Evolutionary conservation across 1,140 invertebrate genomes (phyloP).

Genomic region (Leptinotarsa texana): DNA sequence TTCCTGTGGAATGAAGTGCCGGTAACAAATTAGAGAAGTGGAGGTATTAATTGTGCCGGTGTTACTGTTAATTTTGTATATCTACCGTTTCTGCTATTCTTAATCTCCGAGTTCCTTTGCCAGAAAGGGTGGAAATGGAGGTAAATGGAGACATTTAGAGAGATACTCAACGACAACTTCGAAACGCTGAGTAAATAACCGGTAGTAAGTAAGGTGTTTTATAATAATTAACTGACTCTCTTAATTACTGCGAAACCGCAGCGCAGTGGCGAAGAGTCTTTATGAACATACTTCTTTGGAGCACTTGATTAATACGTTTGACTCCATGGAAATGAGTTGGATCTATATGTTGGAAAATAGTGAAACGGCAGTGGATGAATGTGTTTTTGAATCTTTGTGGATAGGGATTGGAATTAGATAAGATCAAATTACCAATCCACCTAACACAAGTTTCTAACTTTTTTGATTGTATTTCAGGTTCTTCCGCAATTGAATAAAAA

Average conservation of each 20-base stretch:
- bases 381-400: not conserved
- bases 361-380: not conserved
- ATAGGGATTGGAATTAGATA: too few species aligned
- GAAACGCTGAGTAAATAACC: slow-evolving; percentile 42
- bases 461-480: too few species aligned
- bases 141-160: slow-evolving; percentile 44
- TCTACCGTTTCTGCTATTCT: slow-evolving; percentile 38
- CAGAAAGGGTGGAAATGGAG: slow-evolving; percentile 33
- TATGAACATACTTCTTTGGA: not conserved
- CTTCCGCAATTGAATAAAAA: too few species aligned
- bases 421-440: too few species aligned
- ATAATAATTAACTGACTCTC: slow-evolving; percentile 38
- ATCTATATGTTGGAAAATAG: not conserved
- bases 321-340: not conserved
- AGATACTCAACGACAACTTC: slow-evolving; percentile 39
- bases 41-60: slow-evolving; percentile 45
- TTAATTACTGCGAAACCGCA: slow-evolving; percentile 14
- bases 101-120: slow-evolving; percentile 13
- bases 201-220: slow-evolving; percentile 35
- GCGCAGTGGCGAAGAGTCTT: not conserved
- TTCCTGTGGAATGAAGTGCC: slow-evolving; percentile 45
- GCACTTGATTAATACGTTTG: not conserved
- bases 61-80: slow-evolving; percentile 38
- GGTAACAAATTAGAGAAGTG: slow-evolving; percentile 46
- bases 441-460: too few species aligned